phyloP scores from a whole-genome alignment of 2,113 vertebrate species.

The Notarius lentiginosus region DNA sequence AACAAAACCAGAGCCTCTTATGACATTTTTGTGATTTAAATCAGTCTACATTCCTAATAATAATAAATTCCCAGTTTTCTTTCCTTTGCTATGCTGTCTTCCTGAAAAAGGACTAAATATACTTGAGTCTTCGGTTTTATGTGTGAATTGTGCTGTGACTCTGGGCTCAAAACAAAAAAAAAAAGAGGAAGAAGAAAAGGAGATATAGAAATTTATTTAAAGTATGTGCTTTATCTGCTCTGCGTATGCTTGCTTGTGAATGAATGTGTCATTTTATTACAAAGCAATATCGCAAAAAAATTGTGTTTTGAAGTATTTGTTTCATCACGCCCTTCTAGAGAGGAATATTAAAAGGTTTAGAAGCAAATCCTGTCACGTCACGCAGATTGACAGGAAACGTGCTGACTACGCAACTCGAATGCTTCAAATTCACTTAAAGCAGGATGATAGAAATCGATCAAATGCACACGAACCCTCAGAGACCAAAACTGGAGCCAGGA shows the following conservation, averaged over 20 bases:
- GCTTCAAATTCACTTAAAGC: neutral
- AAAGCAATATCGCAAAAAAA: slow-evolving; percentile 65
- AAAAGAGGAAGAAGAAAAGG: slow-evolving; percentile 18
- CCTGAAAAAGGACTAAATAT: slow-evolving; percentile 69
- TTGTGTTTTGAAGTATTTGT: slow-evolving; percentile 44
- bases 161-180: slow-evolving; percentile 65
- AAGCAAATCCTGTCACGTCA: neutral
- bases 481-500: slow-evolving; percentile 1
- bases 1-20: slow-evolving; percentile 17
- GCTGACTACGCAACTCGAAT: neutral
- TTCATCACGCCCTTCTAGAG: slow-evolving; percentile 14
- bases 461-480: neutral
- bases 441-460: neutral
- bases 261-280: slow-evolving; percentile 71
- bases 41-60: neutral
- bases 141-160: slow-evolving; percentile 72
- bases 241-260: slow-evolving; percentile 73
- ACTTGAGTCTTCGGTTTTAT: slow-evolving; percentile 60
- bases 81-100: slow-evolving; percentile 66
- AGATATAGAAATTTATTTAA: slow-evolving; percentile 40
- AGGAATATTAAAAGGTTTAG: slow-evolving; percentile 5
- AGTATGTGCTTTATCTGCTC: slow-evolving; percentile 65
- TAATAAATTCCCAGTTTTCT: slow-evolving; percentile 35
- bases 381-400: neutral
- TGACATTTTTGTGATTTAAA: slow-evolving; percentile 25